Percentiles rank a stretch among this genome's conserved stretches.
Conservation (phyloP, 2,113 vertebrate genomes). For the Esox niger region DNA sequence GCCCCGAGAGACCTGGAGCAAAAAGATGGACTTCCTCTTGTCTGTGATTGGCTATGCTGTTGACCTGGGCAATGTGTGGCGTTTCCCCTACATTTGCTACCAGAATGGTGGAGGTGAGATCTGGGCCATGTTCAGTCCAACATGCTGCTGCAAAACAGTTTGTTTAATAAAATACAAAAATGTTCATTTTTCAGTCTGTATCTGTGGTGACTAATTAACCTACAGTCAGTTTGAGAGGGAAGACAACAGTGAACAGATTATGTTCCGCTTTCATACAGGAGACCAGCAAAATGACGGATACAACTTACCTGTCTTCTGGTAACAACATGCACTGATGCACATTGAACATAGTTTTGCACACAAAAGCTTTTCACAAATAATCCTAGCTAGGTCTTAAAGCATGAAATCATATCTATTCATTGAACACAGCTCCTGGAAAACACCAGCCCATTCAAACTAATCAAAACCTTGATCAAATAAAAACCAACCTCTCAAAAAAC, state of each 20-base stretch:
- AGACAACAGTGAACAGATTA: background rate
- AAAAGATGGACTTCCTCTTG: constrained; percentile 97
- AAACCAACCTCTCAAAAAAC: background rate
- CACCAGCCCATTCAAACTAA: background rate
- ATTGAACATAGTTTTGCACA: no score
- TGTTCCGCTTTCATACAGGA: background rate
- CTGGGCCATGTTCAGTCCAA: no score
- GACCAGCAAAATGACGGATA: constrained; percentile 1
- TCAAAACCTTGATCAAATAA: background rate
- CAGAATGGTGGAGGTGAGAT: constrained; percentile 97
- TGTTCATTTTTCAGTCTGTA: no score
- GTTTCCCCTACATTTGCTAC: constrained; percentile 97
- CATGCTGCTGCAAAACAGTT: no score
- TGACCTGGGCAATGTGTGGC: constrained; percentile 97
- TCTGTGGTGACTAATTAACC: no score
- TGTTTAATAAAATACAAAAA: no score
- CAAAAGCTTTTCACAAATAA: background rate
- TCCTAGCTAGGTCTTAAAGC: background rate
- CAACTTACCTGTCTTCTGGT: no score
- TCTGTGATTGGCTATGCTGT: constrained; percentile 97
- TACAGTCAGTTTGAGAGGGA: background rate
- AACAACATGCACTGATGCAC: no score
- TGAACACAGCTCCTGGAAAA: constrained; percentile 6
- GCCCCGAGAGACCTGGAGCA: constrained; percentile 92
- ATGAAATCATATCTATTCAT: background rate